Conservation (phyloP, 2,113 vertebrate species). For the Thamnophis sirtalis region DNA sequence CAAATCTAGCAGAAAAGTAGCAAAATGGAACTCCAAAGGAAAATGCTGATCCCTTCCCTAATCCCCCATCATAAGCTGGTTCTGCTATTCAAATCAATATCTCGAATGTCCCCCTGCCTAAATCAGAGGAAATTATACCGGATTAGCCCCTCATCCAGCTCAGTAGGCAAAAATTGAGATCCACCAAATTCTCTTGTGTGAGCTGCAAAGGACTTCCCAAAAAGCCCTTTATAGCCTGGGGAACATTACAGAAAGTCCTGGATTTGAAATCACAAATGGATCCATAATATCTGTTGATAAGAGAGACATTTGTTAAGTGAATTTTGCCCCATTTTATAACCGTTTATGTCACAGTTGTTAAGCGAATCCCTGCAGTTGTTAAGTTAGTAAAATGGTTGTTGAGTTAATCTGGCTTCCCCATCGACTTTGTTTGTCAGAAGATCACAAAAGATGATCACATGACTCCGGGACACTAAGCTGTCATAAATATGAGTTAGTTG, state of each 20-base stretch:
- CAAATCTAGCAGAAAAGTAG: neutral
- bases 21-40: neutral
- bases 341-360: neutral
- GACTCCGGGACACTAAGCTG: neutral
- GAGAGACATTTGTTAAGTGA: neutral
- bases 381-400: neutral
- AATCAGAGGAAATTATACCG: neutral
- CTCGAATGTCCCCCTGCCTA: neutral
- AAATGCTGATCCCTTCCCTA: neutral
- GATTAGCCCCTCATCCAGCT: neutral
- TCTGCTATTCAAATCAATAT: neutral
- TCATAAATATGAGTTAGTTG: neutral
- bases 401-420: neutral
- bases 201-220: neutral
- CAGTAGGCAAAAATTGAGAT: neutral
- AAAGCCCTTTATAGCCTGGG: neutral
- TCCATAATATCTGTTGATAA: neutral
- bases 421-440: neutral
- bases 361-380: neutral
- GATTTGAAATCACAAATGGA: neutral
- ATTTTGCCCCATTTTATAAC: neutral
- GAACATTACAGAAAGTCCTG: neutral
- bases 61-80: neutral
- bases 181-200: neutral
- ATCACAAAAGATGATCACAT: neutral